These are phyloP conservation scores for Oreortyx pictus DNA, from an alignment of 2,797 vertebrate genomes.

Conservation along the genomic window DNA sequence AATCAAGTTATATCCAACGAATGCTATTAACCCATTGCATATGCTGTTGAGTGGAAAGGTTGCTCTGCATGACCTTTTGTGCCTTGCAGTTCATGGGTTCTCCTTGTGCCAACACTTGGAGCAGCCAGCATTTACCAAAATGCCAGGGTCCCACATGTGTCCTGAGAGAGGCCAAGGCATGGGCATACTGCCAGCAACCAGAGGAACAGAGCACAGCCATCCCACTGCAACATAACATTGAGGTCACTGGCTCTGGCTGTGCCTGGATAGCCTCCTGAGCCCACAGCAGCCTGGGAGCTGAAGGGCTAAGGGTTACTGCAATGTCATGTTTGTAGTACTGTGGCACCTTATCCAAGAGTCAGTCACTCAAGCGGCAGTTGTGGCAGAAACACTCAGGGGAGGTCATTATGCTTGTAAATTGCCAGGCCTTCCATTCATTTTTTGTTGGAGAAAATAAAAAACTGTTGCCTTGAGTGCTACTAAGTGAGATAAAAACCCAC, in stretches of 20 bases:
- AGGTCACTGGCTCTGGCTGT: neutral
- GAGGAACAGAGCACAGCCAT: neutral
- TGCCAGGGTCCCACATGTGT: neutral
- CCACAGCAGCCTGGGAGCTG: neutral
- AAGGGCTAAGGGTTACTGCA: neutral
- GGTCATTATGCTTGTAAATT: neutral
- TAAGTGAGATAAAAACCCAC: neutral
- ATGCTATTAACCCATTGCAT: neutral
- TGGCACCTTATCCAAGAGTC: neutral
- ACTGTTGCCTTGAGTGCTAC: neutral
- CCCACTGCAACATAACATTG: accelerated
- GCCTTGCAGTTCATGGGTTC: neutral
- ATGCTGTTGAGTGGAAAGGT: neutral
- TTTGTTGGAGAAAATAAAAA: conserved; percentile 5
- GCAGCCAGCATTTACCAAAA: neutral
- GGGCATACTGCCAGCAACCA: neutral
- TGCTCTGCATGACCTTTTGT: neutral
- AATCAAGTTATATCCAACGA: neutral
- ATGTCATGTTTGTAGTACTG: neutral
- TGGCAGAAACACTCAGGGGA: neutral
- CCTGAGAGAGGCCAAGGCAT: no score
- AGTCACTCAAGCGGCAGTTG: neutral
- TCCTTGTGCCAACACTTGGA: accelerated
- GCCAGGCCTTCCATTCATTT: neutral
- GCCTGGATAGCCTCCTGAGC: neutral